These are phyloP conservation scores for Mustela lutreola DNA, from an alignment of 2,113 vertebrate genomes.

Conservation along the genomic window DNA sequence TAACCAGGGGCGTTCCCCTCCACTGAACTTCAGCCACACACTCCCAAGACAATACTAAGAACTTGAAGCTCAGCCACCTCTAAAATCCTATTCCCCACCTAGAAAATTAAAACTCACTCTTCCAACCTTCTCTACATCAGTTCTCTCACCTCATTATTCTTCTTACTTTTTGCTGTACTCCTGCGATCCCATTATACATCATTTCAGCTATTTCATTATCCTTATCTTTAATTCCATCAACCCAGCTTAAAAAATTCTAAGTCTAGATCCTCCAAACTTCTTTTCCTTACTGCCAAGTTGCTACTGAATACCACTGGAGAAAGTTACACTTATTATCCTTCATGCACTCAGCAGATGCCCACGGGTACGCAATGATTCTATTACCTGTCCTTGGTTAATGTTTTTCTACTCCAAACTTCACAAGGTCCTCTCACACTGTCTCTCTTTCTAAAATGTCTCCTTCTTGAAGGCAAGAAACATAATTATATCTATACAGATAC, in stretches of 20 bases:
- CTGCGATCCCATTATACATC: neutral
- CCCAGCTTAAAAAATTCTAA: neutral
- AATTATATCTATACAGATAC: neutral
- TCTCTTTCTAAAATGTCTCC: neutral
- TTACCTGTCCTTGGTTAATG: neutral
- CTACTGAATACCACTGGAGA: neutral
- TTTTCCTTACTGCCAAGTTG: neutral
- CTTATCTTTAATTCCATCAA: neutral
- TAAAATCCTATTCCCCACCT: neutral
- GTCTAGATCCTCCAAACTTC: neutral
- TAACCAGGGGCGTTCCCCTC: neutral
- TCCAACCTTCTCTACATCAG: neutral
- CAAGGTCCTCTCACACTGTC: neutral
- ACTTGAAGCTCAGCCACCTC: neutral
- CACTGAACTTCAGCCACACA: neutral
- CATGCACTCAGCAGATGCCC: neutral
- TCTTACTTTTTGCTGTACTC: neutral
- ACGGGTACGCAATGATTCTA: neutral
- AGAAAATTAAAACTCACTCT: neutral
- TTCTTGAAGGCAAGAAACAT: neutral
- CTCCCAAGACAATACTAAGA: neutral
- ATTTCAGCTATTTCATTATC: neutral
- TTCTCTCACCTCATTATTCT: neutral
- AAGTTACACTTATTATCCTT: neutral
- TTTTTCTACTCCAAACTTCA: neutral